Percentiles rank a stretch among this genome's conserved stretches.
Conservation (phyloP, 2,113 vertebrate species). For the Panthera leo region DNA sequence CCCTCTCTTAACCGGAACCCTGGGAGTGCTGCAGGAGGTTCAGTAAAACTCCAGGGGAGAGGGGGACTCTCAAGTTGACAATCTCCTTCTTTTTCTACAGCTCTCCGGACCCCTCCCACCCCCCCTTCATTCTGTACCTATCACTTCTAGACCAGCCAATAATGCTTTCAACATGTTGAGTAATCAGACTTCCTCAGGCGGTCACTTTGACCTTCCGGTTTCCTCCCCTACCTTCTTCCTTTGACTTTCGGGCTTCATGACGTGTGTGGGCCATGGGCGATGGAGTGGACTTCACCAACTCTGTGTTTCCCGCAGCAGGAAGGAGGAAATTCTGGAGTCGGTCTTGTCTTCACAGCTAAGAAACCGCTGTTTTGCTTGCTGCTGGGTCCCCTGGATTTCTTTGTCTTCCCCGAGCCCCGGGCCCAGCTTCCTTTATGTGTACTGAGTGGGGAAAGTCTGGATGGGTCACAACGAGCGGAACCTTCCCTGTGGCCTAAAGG, state of each 20-base stretch:
- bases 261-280: slow-evolving; percentile 61
- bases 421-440: neutral
- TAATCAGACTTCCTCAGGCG: slow-evolving; percentile 49
- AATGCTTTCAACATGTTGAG: slow-evolving; percentile 48
- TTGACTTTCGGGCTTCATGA: slow-evolving; percentile 36
- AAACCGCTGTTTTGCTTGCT: slow-evolving; percentile 13
- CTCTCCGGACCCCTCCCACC: neutral
- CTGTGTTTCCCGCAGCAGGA: slow-evolving; percentile 53
- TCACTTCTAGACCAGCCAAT: neutral
- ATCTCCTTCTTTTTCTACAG: neutral
- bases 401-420: neutral
- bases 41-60: slow-evolving; percentile 54
- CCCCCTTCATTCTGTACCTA: neutral
- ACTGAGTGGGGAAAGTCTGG: neutral
- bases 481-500: neutral
- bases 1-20: slow-evolving; percentile 19
- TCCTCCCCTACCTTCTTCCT: slow-evolving; percentile 58
- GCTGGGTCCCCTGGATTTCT: neutral
- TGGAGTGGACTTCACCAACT: slow-evolving; percentile 6
- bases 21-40: neutral
- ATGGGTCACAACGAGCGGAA: neutral
- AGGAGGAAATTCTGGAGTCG: slow-evolving; percentile 56
- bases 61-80: neutral
- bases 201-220: slow-evolving; percentile 43
- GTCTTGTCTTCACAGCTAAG: slow-evolving; percentile 70